phyloP scores from a whole-genome alignment of 2,797 vertebrate genomes.

The Graptemys geographica region DNA sequence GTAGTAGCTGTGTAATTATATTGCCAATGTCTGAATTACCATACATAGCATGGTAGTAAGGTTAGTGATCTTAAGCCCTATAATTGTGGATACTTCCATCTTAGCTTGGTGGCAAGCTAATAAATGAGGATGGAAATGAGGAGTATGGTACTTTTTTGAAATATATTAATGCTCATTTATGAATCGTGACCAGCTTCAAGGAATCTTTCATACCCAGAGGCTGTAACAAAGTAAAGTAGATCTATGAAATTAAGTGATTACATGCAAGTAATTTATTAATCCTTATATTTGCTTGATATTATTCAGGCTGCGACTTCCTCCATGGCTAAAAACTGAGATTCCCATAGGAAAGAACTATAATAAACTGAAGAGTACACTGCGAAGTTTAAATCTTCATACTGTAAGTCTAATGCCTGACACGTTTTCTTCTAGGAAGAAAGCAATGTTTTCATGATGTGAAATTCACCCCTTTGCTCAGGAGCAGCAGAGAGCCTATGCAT shows the following conservation, averaged over 20 bases:
- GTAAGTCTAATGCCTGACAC: conserved; percentile 80
- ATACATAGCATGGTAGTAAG: background rate
- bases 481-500: background rate
- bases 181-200: background rate
- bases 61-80: background rate
- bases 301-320: conserved; percentile 91
- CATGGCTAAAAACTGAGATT: conserved; percentile 97
- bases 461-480: background rate
- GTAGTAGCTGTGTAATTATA: rapidly evolving
- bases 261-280: background rate
- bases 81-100: rapidly evolving
- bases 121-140: background rate
- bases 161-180: background rate
- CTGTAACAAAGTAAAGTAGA: background rate
- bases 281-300: conserved; percentile 46
- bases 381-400: conserved; percentile 95
- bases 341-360: conserved; percentile 97
- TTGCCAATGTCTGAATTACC: background rate
- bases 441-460: background rate
- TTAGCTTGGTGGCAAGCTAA: background rate
- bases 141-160: background rate
- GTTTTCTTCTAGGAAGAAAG: background rate
- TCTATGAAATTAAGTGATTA: background rate
- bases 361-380: conserved; percentile 92
- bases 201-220: background rate